Conservation (phyloP, 1,140 invertebrate species). For the Arion vulgaris region DNA sequence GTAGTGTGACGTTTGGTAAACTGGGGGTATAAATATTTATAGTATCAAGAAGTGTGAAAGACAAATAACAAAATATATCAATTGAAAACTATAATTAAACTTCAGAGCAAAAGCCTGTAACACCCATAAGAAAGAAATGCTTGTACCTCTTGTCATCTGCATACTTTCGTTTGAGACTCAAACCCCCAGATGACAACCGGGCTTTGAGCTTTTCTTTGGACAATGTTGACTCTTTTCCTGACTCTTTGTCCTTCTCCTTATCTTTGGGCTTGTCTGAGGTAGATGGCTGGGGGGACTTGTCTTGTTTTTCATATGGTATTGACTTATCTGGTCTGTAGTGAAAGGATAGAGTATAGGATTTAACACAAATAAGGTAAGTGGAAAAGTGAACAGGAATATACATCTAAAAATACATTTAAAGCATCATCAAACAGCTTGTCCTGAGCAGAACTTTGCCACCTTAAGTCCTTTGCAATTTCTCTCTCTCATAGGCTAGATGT, state of each 20-base stretch:
- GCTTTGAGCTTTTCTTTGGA: slow-evolving; percentile 45
- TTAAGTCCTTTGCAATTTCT: no score
- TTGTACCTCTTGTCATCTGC: slow-evolving; percentile 28
- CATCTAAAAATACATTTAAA: no score
- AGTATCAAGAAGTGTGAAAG: no score
- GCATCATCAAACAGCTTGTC: no score
- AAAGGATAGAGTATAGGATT: not conserved
- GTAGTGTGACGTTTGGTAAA: no score
- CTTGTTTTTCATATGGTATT: not conserved
- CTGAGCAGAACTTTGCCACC: no score
- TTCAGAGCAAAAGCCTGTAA: no score
- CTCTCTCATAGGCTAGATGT: no score
- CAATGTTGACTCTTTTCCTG: not conserved
- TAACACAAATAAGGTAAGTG: not conserved
- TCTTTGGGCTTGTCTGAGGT: slow-evolving; percentile 14
- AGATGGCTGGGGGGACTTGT: not conserved
- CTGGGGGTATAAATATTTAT: no score
- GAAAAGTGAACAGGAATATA: no score
- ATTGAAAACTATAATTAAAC: no score
- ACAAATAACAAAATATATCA: no score
- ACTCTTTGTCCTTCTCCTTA: slow-evolving; percentile 12
- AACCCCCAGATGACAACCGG: slow-evolving; percentile 34
- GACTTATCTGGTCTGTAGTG: not conserved
- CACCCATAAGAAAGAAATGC: not conserved
- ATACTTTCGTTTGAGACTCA: slow-evolving; percentile 36